Conservation (phyloP, 2,797 vertebrate species). For the Acomys russatus region DNA sequence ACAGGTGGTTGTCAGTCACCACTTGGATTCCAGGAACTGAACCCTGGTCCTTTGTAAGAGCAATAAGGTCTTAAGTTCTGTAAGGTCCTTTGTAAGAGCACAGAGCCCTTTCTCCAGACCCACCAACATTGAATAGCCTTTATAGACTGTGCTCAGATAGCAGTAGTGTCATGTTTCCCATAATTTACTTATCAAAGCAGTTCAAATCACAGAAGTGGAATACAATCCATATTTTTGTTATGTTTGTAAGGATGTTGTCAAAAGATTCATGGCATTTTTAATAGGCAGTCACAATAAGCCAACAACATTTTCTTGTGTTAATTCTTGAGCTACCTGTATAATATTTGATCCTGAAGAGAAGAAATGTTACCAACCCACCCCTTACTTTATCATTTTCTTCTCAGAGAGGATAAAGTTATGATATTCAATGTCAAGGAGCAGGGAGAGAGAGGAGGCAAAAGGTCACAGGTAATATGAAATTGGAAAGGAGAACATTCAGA, state of each 20-base stretch:
- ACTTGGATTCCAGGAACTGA: background rate
- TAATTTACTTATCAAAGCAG: background rate
- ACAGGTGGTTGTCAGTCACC: background rate
- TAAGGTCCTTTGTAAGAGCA: background rate
- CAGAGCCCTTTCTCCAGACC: background rate
- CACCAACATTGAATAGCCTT: background rate
- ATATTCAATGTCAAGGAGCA: background rate
- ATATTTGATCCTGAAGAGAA: background rate
- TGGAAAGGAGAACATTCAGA: background rate
- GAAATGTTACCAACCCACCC: no score
- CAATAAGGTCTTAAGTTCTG: background rate
- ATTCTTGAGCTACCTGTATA: background rate
- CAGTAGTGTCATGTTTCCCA: background rate
- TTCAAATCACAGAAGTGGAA: background rate
- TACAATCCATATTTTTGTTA: background rate
- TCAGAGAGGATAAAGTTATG: background rate
- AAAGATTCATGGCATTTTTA: background rate
- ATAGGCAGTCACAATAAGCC: background rate
- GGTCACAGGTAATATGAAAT: background rate
- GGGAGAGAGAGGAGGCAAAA: background rate
- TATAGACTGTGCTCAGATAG: background rate
- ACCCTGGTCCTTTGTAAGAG: background rate
- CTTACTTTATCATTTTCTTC: background rate
- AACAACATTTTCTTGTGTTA: background rate
- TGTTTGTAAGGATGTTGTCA: background rate